These are phyloP conservation scores for Perodicticus potto DNA, from an alignment of 2,797 vertebrate genomes.

Conservation along the genomic window DNA sequence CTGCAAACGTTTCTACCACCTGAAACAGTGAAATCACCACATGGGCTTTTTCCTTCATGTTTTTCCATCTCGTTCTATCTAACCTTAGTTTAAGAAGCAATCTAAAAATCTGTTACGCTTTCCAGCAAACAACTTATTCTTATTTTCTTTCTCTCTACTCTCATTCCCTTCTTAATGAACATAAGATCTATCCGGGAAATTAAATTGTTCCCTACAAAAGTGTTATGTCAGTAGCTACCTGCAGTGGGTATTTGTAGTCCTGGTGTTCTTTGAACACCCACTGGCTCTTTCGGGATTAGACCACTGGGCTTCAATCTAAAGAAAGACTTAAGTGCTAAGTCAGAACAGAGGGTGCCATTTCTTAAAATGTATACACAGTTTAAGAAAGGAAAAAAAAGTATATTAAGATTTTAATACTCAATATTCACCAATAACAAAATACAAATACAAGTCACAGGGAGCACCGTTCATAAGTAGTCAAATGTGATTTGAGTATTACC, in stretches of 20 bases:
- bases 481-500: too few relatives aligned
- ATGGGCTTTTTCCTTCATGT: not conserved
- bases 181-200: not conserved
- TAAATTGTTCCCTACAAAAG: conserved; percentile 38
- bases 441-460: too few relatives aligned
- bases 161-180: conserved; percentile 8
- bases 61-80: conserved; percentile 28
- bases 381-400: too few relatives aligned
- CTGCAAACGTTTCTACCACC: not conserved
- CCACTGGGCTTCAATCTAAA: not conserved
- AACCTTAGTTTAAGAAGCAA: conserved; percentile 58
- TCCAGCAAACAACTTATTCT: not conserved
- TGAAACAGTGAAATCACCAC: conserved; percentile 31
- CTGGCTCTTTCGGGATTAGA: not conserved
- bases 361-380: too few relatives aligned
- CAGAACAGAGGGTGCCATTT: not conserved
- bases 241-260: not conserved
- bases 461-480: too few relatives aligned
- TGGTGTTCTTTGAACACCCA: not conserved
- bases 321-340: conserved; percentile 2
- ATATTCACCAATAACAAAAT: too few relatives aligned
- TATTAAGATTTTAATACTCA: too few relatives aligned
- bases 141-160: conserved; percentile 23
- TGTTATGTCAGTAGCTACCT: not conserved
- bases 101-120: conserved; percentile 44